Base-by-base conservation (phyloP, 2,888 invertebrate genomes). In the Willowsia nigromaculata region DNA sequence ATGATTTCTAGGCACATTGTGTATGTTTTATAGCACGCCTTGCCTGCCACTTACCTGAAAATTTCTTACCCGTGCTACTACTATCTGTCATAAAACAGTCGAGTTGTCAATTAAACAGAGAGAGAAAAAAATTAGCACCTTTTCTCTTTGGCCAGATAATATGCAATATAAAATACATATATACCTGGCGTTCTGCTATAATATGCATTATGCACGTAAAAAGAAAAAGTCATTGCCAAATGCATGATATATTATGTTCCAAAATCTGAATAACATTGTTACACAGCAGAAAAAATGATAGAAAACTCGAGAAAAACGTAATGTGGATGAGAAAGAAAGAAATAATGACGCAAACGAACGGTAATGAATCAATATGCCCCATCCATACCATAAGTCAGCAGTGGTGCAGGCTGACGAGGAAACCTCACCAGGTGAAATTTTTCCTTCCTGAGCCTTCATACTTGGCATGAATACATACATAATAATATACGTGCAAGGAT, bases 111-210 rank as follows among this genome's bases (percentile, higher is more conserved):
- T 88, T 88, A 88, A 82, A 76, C 76, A 37, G 82, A 40, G 50
- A n/a, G n/a, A n/a, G 18, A 56, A 88, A 76, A 68, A 76, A 88
- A 76, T 88, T 88, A 88, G 88, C 88, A 88, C 88, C 82, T 88
- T 71, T 88, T 71, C 30, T 62, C 47, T n/a, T 56, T 40, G 25
- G 30, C 33, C 18, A n/a, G 11, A 50, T n/a, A n/a, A n/a, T 9
- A 53, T 30, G 33, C 30, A 18, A 13, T 22, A 33, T n/a, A n/a
- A n/a, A 13, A 30, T 65, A 33, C 1, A 4, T 62, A 27, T 25
- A 11, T 27, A n/a, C 25, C 25, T 62, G 27, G 27, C n/a, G n/a
- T 50, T 59, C 30, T 27, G 25, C 9, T 25, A 59, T 59, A 25
- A 40, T 40, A 40, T 40, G 7, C 27, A n/a, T n/a, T n/a, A n/a